Evolutionary conservation across 2,797 vertebrate genomes (phyloP), one percentile per base, ranked within the genome.

Genomic region (Chelonia mydas): DNA sequence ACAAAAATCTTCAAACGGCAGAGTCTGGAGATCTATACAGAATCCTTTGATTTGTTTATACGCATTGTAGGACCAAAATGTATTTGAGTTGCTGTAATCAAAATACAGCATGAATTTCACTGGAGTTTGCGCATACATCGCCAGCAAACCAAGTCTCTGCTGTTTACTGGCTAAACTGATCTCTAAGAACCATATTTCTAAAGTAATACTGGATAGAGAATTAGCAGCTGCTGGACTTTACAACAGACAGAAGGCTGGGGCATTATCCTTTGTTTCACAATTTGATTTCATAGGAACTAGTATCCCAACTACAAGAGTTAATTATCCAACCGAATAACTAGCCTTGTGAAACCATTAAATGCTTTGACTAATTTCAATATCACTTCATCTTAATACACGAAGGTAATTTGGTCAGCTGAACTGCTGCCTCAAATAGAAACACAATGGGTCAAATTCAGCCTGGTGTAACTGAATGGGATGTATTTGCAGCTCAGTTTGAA

Each of bases 361-460:
- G 83, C 95, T 95, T 93, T 65, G 90, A 95, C 90, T 96, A 27
- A 96, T 96, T 97, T 96, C 93, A 95, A 95, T 90, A 95, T 90
- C 72, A 7, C 89, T 90, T 94, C 81, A 90, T 96, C 90, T 97
- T 96, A 96, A 94, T 88, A 90, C 87, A 83, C 89, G 87, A 93
- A 90, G 96, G 49, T 87, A 94, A 93, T 96, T 94, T 95, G 90
- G 72, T 90, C 68, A 94, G 28, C 81, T 88, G 94, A 97, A 86
- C 12, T 54, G 77, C 83, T 95, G 65, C 90, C 53, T 49, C 65
- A 95, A 97, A 90, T 77, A 92, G 80, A 94, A 96, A 82, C 51
- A 55, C 68, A 84, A 57, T 80, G 68, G 85, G 86, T 95, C 95
- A 87, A 3, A 1, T 33, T 95, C 92, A 92, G 92, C 91, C 12